Percentiles rank a stretch among this genome's conserved stretches.
Conservation (phyloP, 2,888 invertebrate genomes). For the Augochlorella aurata region DNA sequence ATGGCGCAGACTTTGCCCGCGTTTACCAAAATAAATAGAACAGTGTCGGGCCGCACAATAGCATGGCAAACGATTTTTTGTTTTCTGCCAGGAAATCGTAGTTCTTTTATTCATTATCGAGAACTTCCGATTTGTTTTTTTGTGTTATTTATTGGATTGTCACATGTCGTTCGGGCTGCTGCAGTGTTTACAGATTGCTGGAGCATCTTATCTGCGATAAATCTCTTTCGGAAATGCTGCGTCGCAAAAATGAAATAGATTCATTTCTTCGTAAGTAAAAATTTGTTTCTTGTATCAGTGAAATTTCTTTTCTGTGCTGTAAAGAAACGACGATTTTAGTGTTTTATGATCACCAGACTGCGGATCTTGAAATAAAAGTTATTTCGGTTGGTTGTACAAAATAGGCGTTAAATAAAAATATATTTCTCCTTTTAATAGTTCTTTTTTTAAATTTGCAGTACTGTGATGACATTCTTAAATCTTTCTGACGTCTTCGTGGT, state of each 20-base stretch:
- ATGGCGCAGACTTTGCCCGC: not conserved
- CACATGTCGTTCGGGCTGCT: not conserved
- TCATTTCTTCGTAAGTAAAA: too few relatives aligned
- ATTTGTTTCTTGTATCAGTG: too few relatives aligned
- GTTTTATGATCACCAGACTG: too few relatives aligned
- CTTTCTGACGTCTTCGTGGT: too few relatives aligned
- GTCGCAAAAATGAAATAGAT: not conserved
- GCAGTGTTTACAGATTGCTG: not conserved
- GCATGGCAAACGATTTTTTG: not conserved
- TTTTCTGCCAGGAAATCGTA: not conserved
- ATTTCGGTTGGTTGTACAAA: too few relatives aligned
- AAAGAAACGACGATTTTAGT: too few relatives aligned
- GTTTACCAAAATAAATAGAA: slow-evolving; percentile 1
- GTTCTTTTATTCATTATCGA: slow-evolving; percentile 9
- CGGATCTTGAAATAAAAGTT: too few relatives aligned
- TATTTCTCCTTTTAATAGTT: too few relatives aligned
- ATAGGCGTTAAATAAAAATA: too few relatives aligned
- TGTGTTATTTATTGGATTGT: not conserved
- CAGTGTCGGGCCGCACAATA: not conserved
- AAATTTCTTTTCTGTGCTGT: too few relatives aligned
- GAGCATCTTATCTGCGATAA: not conserved
- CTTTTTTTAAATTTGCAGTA: too few relatives aligned
- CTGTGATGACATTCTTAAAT: too few relatives aligned
- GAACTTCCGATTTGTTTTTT: not conserved
- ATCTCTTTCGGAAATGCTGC: not conserved